A percentile compares a stretch with the other conserved stretches of the same genome.
phyloP scores from a whole-genome alignment of 2,797 vertebrate species.

The Echeneis naucrates region DNA sequence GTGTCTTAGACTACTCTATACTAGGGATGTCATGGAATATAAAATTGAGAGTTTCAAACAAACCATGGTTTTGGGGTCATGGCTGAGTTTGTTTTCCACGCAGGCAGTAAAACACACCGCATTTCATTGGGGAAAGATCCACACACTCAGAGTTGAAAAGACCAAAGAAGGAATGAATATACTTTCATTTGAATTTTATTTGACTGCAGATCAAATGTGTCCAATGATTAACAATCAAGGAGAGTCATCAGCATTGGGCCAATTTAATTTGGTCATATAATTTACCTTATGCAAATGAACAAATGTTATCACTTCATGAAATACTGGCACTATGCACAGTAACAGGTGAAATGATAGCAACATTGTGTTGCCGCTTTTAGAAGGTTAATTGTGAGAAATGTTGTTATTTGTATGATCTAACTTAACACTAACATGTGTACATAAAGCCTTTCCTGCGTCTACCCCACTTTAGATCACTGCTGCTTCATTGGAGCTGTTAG shows the following conservation, averaged over 20 bases:
- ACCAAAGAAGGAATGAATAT: background rate
- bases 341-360: background rate
- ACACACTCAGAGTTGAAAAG: background rate
- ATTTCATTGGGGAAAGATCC: background rate
- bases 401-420: background rate
- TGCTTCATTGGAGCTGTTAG: background rate
- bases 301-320: too few relatives aligned
- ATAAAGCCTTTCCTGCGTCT: background rate
- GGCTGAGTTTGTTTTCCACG: background rate
- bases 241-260: too few relatives aligned
- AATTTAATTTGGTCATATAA: too few relatives aligned
- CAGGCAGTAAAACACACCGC: background rate
- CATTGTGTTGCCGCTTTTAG: too few relatives aligned
- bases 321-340: background rate
- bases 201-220: background rate
- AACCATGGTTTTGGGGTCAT: background rate
- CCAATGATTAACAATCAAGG: background rate
- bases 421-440: background rate
- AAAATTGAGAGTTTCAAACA: background rate
- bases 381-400: background rate
- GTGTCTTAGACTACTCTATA: slow-evolving; percentile 26
- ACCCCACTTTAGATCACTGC: background rate
- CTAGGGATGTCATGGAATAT: background rate
- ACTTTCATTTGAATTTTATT: background rate
- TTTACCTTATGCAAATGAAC: background rate